Evolutionary conservation across 2,888 invertebrate genomes (phyloP), one percentile per base, ranked within the genome.

Genomic region (Acanthosepion esculentum): DNA sequence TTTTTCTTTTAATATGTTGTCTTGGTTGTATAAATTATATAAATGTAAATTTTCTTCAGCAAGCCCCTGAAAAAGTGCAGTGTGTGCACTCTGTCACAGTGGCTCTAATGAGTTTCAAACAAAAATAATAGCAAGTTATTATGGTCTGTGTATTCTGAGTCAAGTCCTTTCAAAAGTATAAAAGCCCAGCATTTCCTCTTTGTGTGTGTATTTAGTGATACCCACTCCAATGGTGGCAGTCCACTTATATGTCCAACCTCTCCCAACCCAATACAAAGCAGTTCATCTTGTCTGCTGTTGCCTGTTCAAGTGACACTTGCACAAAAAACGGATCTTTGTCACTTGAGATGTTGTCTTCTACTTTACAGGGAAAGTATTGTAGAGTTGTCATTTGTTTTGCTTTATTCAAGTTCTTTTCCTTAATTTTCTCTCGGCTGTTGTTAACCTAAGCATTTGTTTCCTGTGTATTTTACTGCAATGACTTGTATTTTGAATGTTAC

Each of bases 131-230:
- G n/a, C 78, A 78, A 78, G 10, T 78, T 78, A 78, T 78, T 78
- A 78, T 78, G 78, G 10, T 78, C 78, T 78, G 78, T 78, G n/a
- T n/a, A n/a, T 78, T 78, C 78, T 78, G n/a, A 78, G 78, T 78
- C 29, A 78, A 78, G 29, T n/a, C n/a, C 29, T 78, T 78, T n/a
- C 10, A n/a, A 78, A 78, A 78, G n/a, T 8, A 78, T n/a, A 78
- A 78, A 78, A n/a, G 8, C 29, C 7, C n/a, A 4, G 15, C 78
- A 78, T n/a, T 78, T 78, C n/a, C 78, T 78, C 29, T 78, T n/a
- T 12, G n/a, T n/a, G 29, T 12, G n/a, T n/a, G 29, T 78, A 78
- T 78, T 78, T 78, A n/a, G 78, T 78, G 15, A n/a, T 78, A 15
- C n/a, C 8, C n/a, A 78, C 78, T 29, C 78, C 29, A 78, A 0